Conservation (phyloP, 2,797 vertebrate species). For the Microctenopoma steveboyesi region DNA sequence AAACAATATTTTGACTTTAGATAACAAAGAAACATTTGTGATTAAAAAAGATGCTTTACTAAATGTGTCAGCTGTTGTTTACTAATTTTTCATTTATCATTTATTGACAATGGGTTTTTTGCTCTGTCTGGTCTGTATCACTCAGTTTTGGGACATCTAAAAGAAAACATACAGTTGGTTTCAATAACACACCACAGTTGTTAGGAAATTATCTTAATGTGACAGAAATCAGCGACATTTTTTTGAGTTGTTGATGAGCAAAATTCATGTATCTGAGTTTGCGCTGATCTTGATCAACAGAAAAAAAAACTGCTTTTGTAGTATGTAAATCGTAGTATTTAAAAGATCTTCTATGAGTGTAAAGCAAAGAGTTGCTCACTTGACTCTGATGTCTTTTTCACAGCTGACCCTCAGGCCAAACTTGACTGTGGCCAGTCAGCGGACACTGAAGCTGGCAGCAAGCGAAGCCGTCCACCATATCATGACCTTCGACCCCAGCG, state of each 20-base stretch:
- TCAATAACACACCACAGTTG: constrained; percentile 11
- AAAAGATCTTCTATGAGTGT: constrained; percentile 10
- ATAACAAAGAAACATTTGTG: constrained; percentile 9
- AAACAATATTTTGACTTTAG: constrained; percentile 28
- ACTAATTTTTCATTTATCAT: constrained; percentile 4
- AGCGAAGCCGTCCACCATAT: constrained; percentile 91
- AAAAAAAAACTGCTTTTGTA: neutral
- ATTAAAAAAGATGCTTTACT: constrained; percentile 1
- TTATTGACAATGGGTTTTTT: constrained; percentile 4
- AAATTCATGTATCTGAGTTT: constrained; percentile 7
- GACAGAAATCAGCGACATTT: neutral
- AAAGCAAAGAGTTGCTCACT: constrained; percentile 9
- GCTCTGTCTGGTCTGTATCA: constrained; percentile 3
- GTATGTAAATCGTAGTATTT: constrained; percentile 17
- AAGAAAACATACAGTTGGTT: constrained; percentile 9
- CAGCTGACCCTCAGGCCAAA: constrained; percentile 89
- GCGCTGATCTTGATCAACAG: constrained; percentile 21
- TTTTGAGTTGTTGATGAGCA: constrained; percentile 9
- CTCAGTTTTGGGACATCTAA: neutral
- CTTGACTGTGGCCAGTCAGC: constrained; percentile 87
- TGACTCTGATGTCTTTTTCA: constrained; percentile 22
- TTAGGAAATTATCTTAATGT: constrained; percentile 10
- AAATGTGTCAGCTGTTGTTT: constrained; percentile 20
- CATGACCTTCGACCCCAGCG: constrained; percentile 95
- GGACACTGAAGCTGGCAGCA: constrained; percentile 85